Evolutionary conservation across 2,113 vertebrate species (phyloP), one percentile per base, ranked within the genome.

Genomic region (Penelope pileata): DNA sequence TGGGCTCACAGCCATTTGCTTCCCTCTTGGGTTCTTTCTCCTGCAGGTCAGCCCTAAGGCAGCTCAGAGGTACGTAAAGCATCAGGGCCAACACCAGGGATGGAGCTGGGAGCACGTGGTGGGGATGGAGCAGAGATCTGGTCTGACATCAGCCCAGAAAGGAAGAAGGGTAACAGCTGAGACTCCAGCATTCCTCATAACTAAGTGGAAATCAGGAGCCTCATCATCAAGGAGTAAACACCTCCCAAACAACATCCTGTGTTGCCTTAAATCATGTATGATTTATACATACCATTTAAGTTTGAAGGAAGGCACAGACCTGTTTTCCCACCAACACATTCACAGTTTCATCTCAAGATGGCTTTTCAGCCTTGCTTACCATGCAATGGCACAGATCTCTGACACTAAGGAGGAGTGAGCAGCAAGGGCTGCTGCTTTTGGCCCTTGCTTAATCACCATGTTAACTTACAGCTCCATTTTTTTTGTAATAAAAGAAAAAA

Each of bases 61-160:
- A 69, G 40, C 17, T 81, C 42, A 43, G 38, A 70, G 21, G 21
- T 40, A 50, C 32, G 32, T 27, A 40, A 62, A 62, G 26, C 27
- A 51, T 23, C 42, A 27, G 21, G 34, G 12, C 14, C 34, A 53
- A 38, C 34, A 10, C 15, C 5, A 36, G 38, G 34, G 59, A 60
- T 19, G 12, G 19, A 16, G 23, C 16, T 2, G 2, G 30, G 21
- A 70, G 27, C 30, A 40, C 1, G 2, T 2, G 6, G 10, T 13
- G 8, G 16, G 27, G 27, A 43, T 7, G 23, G 43, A 14, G 36
- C 40, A 82, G 47, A 32, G 32, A n/a, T 56, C 24, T 19, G 59
- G 34, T 63, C 42, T 15, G 10, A 30, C 40, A 22, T 47, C 24
- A 53, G 22, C 8, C 43, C 43, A 40, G 24, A 69, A 69, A 48